Conservation (phyloP, 2,888 invertebrate species). For the Odontomyia ornata region DNA sequence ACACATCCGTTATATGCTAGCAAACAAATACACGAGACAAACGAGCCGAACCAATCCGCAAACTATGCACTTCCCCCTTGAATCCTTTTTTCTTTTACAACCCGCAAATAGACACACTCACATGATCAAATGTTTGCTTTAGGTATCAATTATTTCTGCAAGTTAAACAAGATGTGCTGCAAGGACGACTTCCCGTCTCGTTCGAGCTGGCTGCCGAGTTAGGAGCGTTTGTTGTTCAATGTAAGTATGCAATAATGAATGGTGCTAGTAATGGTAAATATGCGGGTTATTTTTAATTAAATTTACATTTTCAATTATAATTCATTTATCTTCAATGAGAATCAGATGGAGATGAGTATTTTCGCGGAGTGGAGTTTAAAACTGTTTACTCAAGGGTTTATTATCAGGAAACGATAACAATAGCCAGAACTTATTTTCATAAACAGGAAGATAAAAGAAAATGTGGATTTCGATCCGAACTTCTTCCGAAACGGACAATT, state of each 20-base stretch:
- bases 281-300: slow-evolving; percentile 3
- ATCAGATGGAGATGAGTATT: too few relatives aligned
- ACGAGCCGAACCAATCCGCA: background rate
- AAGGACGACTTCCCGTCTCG: slow-evolving; percentile 89
- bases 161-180: slow-evolving; percentile 94
- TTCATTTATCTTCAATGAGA: too few relatives aligned
- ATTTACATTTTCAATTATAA: background rate
- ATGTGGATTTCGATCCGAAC: too few relatives aligned
- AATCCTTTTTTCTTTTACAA: slow-evolving; percentile 6
- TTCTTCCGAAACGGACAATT: too few relatives aligned
- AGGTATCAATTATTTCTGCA: slow-evolving; percentile 98
- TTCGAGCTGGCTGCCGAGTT: slow-evolving; percentile 92
- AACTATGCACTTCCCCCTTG: slow-evolving; percentile 29
- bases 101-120: slow-evolving; percentile 22
- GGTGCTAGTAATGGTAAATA: background rate
- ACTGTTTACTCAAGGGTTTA: too few relatives aligned
- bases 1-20: slow-evolving; percentile 46
- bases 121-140: slow-evolving; percentile 57
- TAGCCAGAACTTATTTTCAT: too few relatives aligned
- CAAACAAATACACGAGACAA: slow-evolving; percentile 39
- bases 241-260: slow-evolving; percentile 70
- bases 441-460: too few relatives aligned
- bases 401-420: too few relatives aligned
- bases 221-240: slow-evolving; percentile 92
- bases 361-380: too few relatives aligned